Percentiles rank a stretch among this genome's conserved stretches.
Conservation (phyloP, 2,797 vertebrate genomes). For the Bradypodion pumilum region DNA sequence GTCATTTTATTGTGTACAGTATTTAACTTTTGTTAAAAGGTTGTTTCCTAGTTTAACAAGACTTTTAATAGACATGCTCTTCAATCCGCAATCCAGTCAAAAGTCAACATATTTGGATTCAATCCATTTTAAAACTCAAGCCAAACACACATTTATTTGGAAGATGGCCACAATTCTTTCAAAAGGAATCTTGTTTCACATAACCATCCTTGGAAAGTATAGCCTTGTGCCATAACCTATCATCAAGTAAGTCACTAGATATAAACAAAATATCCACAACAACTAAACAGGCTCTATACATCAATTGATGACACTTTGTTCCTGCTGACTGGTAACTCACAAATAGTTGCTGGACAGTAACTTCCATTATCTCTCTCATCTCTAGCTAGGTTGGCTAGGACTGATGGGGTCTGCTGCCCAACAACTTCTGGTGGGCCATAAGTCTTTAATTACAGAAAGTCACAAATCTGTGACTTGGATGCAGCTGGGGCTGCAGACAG, state of each 20-base stretch:
- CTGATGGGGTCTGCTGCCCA: neutral
- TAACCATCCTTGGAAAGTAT: neutral
- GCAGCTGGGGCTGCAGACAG: neutral
- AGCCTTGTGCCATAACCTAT: neutral
- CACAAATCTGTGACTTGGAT: neutral
- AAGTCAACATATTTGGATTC: neutral
- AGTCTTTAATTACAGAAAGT: neutral
- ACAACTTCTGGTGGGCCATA: neutral
- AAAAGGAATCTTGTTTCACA: neutral
- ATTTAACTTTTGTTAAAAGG: conserved; percentile 1
- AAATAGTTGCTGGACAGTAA: neutral
- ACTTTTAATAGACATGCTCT: neutral
- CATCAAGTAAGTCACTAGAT: neutral
- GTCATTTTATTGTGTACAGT: conserved; percentile 8
- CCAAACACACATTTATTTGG: conserved; percentile 19
- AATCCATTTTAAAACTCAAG: conserved; percentile 9
- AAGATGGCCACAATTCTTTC: neutral
- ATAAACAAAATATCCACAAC: neutral
- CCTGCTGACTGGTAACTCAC: neutral
- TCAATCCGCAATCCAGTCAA: neutral
- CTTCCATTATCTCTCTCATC: neutral
- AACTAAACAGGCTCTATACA: neutral
- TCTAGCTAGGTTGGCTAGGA: neutral
- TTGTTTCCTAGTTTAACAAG: conserved; percentile 15
- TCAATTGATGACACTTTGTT: neutral